These are phyloP conservation scores for Neoitamus cyanurus DNA, from an alignment of 2,888 invertebrate species.

Conservation along the genomic window DNA sequence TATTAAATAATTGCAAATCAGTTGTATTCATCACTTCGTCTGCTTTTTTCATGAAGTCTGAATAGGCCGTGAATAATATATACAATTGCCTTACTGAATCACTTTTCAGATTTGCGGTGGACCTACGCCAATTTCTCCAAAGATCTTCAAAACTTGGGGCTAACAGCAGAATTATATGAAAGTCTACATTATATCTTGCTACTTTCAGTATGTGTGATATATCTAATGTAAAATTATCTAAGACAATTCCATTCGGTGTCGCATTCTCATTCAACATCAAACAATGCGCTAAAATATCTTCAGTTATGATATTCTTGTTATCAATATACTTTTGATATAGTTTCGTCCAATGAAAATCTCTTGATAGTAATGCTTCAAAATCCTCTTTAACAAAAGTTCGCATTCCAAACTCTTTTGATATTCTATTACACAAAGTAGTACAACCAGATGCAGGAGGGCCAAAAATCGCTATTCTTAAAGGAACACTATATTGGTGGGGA, in stretches of 20 bases:
- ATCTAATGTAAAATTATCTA: conserved; percentile 73
- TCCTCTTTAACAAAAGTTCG: conserved; percentile 70
- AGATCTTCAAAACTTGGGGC: conserved; percentile 63
- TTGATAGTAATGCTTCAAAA: conserved; percentile 68
- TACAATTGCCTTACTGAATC: not conserved
- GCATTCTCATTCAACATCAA: conserved; percentile 69
- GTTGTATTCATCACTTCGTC: conserved; percentile 6
- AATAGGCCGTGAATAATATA: not conserved
- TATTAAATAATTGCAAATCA: conserved; percentile 64
- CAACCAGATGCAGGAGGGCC: conserved; percentile 74
- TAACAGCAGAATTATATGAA: conserved; percentile 69
- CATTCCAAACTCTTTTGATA: conserved; percentile 69
- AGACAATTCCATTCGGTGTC: conserved; percentile 70
- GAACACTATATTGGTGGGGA: conserved; percentile 67
- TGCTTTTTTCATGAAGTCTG: conserved; percentile 49
- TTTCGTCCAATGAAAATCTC: conserved; percentile 68
- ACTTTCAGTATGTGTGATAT: conserved; percentile 69
- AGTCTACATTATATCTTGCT: conserved; percentile 69
- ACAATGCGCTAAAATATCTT: conserved; percentile 68
- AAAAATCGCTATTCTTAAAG: conserved; percentile 70
- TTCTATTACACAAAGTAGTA: conserved; percentile 69
- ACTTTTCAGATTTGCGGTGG: not conserved
- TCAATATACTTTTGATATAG: conserved; percentile 55
- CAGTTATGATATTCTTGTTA: conserved; percentile 57
- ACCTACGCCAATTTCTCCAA: not conserved